Evolutionary conservation across 2,113 vertebrate species (phyloP).

Genomic region (Cyprinodon tularosa): DNA sequence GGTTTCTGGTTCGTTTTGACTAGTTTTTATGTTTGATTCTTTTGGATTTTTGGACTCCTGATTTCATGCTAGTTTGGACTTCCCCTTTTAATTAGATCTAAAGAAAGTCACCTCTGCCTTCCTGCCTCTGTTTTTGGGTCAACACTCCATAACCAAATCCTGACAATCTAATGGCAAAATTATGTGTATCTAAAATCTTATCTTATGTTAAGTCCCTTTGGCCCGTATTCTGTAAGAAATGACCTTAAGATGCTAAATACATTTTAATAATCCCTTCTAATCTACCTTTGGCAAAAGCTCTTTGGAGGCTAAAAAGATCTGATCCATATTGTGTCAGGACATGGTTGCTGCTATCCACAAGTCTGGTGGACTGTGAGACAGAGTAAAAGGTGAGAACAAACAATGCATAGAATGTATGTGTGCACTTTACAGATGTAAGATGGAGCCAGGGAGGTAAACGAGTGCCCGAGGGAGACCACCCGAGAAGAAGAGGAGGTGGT

Average conservation of each 20-base stretch:
- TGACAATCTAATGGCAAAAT: not conserved
- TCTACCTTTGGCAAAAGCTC: conserved; percentile 14
- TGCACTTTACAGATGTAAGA: conserved; percentile 32
- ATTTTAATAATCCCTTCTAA: conserved; percentile 19
- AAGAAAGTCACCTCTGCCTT: too few species aligned
- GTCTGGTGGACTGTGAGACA: conserved; percentile 15
- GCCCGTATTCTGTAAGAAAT: not conserved
- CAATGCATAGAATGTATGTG: conserved; percentile 23
- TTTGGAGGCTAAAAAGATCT: conserved; percentile 10
- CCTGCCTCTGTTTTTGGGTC: too few species aligned
- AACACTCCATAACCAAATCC: too few species aligned
- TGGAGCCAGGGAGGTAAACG: conserved; percentile 60
- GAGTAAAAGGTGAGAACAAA: not conserved
- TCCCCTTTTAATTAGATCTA: too few species aligned
- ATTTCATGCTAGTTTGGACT: too few species aligned
- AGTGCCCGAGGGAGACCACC: conserved; percentile 70
- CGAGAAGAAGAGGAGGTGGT: conserved; percentile 61
- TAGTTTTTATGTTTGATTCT: too few species aligned
- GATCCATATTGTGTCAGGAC: conserved; percentile 37
- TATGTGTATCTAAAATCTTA: not conserved
- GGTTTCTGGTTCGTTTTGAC: too few species aligned
- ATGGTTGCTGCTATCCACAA: conserved; percentile 26
- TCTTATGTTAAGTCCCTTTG: not conserved
- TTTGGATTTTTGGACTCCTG: too few species aligned
- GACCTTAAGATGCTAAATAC: conserved; percentile 19